Evolutionary conservation across 1,140 invertebrate genomes (phyloP), one percentile per base, ranked within the genome.

Genomic region (Apis laboriosa): DNA sequence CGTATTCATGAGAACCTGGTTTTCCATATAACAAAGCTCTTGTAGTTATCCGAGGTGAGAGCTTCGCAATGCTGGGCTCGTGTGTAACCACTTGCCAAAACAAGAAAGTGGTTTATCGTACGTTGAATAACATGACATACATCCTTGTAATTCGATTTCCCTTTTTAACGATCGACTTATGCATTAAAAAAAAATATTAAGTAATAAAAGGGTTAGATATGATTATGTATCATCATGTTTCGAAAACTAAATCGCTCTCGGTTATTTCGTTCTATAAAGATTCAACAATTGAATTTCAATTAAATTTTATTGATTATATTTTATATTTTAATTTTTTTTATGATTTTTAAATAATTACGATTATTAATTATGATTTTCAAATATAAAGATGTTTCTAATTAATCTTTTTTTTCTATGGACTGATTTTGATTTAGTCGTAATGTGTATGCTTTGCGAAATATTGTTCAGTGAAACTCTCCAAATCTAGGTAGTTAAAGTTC

Each of bases 51-150:
- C 55, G 58, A 56, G 63, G 71, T 74, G 85, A 80, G 77, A 84
- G 73, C 63, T 51, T 21, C 34, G 64, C 56, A 80, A 58, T 58
- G 85, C 49, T 83, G 13, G 55, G 24, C 66, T 56, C 75, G 55
- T 56, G 80, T 68, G 58, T 60, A 84, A 86, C 51, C 67, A 51
- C 71, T 78, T 71, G 76, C 72, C 80, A 51, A 74, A 83, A 87
- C 76, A 72, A 60, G 76, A 84, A 77, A 79, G 68, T 68, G 76
- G 71, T 83, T 83, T 67, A 83, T 64, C 72, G 60, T 60, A 71
- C 63, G 64, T 84, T 56, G 80, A 51, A 87, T 87, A 79, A 84
- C 75, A 56, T 24, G 56, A 58, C 67, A 68, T 58, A 43, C 74
- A 73, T 83, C 56, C 68, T 63, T 51, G 63, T 61, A 72, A 66